Evolutionary conservation across 2,888 invertebrate genomes (phyloP).

Genomic region (Himalopsyche japonica): DNA sequence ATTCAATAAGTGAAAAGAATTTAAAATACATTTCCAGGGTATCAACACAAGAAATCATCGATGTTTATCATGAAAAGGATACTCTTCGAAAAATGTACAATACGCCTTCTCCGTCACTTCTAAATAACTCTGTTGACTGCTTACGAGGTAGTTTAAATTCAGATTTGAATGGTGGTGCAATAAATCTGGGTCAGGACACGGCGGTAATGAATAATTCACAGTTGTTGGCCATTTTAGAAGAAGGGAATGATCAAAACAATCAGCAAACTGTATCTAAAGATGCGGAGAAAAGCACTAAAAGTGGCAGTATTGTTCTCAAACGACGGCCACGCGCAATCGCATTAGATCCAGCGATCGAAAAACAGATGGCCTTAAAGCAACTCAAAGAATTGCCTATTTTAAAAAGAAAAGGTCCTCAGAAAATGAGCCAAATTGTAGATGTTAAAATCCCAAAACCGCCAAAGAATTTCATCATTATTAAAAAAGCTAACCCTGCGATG

Average conservation of each 20-base stretch:
- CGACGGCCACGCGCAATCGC: background rate
- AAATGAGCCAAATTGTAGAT: constrained; percentile 14
- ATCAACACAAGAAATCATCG: constrained; percentile 20
- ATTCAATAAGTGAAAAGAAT: background rate
- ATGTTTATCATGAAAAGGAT: constrained; percentile 15
- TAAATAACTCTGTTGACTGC: background rate
- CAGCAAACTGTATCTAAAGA: background rate
- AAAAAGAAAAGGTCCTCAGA: constrained; percentile 4
- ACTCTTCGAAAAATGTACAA: background rate
- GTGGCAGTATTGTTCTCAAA: background rate
- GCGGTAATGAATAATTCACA: constrained; percentile 25
- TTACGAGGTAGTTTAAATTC: background rate
- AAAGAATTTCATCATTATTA: background rate
- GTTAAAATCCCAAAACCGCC: constrained; percentile 29
- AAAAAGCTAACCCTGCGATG: background rate
- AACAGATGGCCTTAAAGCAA: constrained; percentile 30
- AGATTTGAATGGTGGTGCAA: background rate
- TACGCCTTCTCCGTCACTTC: background rate
- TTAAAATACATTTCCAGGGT: background rate
- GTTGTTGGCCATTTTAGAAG: constrained; percentile 36
- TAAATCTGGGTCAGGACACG: background rate
- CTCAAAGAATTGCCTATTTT: constrained; percentile 23
- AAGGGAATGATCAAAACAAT: background rate
- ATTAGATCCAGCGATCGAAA: constrained; percentile 20
- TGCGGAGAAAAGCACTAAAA: background rate